Evolutionary conservation across 2,888 invertebrate species (phyloP).

Genomic region (Mesorhabditis belari): DNA sequence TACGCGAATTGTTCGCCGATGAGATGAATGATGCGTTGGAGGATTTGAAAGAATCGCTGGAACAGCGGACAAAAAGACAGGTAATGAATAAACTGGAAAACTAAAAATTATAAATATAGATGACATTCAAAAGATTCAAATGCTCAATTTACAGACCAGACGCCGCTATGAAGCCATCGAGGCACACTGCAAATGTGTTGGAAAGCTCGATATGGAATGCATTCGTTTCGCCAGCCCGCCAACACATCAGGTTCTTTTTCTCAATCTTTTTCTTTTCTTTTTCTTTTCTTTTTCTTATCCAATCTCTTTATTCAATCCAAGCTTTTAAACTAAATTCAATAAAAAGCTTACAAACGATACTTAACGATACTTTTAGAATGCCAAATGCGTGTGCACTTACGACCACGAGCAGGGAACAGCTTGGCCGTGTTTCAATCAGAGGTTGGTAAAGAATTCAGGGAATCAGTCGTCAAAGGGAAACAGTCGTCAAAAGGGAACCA

Average conservation of each 20-base stretch:
- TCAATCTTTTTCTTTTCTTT: too few species aligned
- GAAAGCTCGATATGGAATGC: conserved; percentile 38
- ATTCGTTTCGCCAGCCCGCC: conserved; percentile 38
- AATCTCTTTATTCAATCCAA: too few species aligned
- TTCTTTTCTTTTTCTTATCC: too few species aligned
- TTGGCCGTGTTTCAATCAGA: conserved; percentile 47
- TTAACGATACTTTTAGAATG: conserved; percentile 20
- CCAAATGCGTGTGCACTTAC: conserved; percentile 48
- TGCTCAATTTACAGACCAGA: conserved; percentile 4
- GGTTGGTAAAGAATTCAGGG: conserved; percentile 15
- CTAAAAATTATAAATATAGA: too few species aligned
- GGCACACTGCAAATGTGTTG: conserved; percentile 39
- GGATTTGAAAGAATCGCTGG: too few species aligned
- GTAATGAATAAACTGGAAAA: neutral
- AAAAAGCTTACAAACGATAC: too few species aligned
- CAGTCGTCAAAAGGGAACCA: too few species aligned
- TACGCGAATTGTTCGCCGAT: conserved; percentile 27
- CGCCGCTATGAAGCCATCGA: conserved; percentile 34
- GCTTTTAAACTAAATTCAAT: too few species aligned
- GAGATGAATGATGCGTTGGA: conserved; percentile 28
- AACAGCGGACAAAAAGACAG: neutral
- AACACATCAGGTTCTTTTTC: conserved; percentile 25
- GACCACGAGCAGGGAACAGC: conserved; percentile 45
- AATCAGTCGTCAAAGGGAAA: too few species aligned
- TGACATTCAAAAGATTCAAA: too few species aligned